Evolutionary conservation across 2,888 invertebrate genomes (phyloP).

Genomic region (Caenorhabditis drosophilae): DNA sequence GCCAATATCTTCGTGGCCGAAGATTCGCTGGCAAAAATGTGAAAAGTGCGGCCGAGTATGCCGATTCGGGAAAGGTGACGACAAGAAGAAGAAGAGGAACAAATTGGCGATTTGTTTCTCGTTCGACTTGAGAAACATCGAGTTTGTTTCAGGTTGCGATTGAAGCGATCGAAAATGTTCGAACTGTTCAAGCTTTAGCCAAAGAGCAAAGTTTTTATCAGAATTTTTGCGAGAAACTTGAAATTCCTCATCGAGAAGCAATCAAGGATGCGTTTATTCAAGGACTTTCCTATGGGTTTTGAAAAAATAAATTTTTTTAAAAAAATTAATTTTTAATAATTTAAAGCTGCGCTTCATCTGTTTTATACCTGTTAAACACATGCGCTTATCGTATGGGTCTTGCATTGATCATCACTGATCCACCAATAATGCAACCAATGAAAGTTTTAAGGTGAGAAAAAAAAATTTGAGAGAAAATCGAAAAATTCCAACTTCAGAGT

Average conservation of each 20-base stretch:
- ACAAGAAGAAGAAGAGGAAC: no score
- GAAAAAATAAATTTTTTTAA: not conserved
- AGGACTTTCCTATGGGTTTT: slow-evolving; percentile 50
- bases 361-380: slow-evolving; percentile 69
- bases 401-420: slow-evolving; percentile 66
- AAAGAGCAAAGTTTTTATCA: slow-evolving; percentile 69
- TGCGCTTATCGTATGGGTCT: slow-evolving; percentile 69
- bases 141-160: no score
- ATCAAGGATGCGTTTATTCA: slow-evolving; percentile 53
- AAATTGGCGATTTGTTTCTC: no score
- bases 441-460: slow-evolving; percentile 10
- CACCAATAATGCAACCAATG: slow-evolving; percentile 34
- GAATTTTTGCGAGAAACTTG: slow-evolving; percentile 53
- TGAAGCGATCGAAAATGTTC: slow-evolving; percentile 71
- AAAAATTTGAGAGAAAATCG: no score
- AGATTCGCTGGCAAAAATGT: slow-evolving; percentile 70
- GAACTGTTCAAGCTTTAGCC: slow-evolving; percentile 71
- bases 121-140: no score
- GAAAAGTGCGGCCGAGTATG: slow-evolving; percentile 72
- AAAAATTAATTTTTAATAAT: not conserved
- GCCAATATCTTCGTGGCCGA: slow-evolving; percentile 46
- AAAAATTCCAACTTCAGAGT: slow-evolving; percentile 37
- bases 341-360: slow-evolving; percentile 52
- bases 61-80: slow-evolving; percentile 68
- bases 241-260: slow-evolving; percentile 51